These are phyloP conservation scores for Maconellicoccus hirsutus DNA, from an alignment of 1,140 invertebrate species.

Conservation along the genomic window DNA sequence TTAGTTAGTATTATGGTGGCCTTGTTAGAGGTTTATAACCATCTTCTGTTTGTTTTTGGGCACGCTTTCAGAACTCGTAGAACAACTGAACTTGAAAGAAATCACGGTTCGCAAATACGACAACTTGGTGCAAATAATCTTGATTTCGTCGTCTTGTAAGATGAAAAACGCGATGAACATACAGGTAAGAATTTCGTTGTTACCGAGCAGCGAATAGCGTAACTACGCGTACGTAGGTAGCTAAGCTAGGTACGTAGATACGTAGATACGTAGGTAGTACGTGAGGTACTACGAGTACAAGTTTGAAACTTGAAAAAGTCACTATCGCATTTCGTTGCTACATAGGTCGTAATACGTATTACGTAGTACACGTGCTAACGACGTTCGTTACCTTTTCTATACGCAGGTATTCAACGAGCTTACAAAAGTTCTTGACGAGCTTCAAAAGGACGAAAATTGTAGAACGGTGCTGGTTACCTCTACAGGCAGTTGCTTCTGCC, in stretches of 20 bases:
- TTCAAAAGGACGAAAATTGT: constrained; percentile 44
- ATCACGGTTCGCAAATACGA: constrained; percentile 47
- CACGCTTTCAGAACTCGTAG: not conserved
- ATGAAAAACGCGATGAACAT: constrained; percentile 40
- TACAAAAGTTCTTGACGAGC: constrained; percentile 42
- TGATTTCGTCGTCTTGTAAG: constrained; percentile 44
- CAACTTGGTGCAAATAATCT: constrained; percentile 50
- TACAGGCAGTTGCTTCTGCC: constrained; percentile 51
- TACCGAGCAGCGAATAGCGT: too few species aligned
- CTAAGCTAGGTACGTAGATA: too few species aligned
- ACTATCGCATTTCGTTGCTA: too few species aligned
- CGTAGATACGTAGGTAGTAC: too few species aligned
- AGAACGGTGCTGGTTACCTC: constrained; percentile 51
- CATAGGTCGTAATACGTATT: too few species aligned
- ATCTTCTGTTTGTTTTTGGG: not conserved
- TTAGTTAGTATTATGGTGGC: too few species aligned
- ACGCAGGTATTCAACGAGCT: constrained; percentile 50
- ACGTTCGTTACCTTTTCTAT: too few species aligned
- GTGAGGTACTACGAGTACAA: too few species aligned
- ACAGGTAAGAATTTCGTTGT: not conserved
- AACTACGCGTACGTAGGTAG: too few species aligned
- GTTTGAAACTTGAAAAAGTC: too few species aligned
- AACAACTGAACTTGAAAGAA: constrained; percentile 34
- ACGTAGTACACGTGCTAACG: too few species aligned
- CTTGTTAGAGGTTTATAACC: too few species aligned